Evolutionary conservation across 2,113 vertebrate genomes (phyloP).

Genomic region (Mirza zaza): DNA sequence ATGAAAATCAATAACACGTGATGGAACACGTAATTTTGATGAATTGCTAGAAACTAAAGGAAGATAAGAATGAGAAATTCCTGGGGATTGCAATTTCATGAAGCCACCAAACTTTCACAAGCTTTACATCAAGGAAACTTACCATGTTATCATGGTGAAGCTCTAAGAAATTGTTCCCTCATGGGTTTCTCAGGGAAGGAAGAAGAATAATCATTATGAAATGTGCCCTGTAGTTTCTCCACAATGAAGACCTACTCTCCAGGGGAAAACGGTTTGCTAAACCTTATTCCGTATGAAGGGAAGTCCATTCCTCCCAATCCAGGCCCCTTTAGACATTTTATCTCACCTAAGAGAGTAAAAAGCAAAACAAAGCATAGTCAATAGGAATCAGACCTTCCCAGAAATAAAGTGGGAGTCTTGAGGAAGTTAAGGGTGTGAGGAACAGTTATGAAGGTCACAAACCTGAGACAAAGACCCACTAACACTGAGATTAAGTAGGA

Average conservation of each 20-base stretch:
- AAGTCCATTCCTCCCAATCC: neutral
- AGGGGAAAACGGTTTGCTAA: neutral
- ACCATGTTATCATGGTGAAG: neutral
- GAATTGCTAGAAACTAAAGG: neutral
- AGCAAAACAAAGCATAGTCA: neutral
- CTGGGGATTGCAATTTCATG: neutral
- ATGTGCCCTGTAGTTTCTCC: neutral
- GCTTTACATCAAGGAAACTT: neutral
- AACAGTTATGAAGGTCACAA: neutral
- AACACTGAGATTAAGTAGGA: neutral
- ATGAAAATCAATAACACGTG: neutral
- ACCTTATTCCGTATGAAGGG: too few species aligned
- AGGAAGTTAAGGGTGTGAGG: neutral
- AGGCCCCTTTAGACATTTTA: neutral
- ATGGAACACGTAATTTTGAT: neutral
- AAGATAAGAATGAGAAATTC: neutral
- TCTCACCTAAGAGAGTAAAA: neutral
- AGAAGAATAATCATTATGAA: neutral
- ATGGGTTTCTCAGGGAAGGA: neutral
- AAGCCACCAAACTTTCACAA: neutral
- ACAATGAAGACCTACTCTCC: neutral
- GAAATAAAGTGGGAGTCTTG: neutral
- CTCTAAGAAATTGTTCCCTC: neutral
- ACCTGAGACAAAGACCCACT: neutral
- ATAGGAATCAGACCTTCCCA: neutral